Base-by-base conservation (phyloP, 2,797 vertebrate species). In the Australoheros facetus region DNA sequence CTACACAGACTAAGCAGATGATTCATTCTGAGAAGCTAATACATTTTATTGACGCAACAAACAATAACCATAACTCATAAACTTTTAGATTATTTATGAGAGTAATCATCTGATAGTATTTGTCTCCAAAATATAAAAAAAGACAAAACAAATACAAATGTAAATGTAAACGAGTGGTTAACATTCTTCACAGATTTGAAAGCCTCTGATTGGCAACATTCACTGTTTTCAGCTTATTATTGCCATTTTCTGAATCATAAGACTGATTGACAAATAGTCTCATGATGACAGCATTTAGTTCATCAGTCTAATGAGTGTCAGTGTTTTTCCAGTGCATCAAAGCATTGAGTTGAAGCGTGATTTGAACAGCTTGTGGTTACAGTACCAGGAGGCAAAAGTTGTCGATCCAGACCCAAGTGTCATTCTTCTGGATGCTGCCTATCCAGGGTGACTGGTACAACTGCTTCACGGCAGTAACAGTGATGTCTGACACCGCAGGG, bases 351-450 rank as follows among this genome's bases (percentile, higher is more conserved):
- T 32, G 7, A 72, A 21, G 10, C 1, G 5, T 57, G 10, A 70
- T 55, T 64, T 26, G 26, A 79, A 56, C 26, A 23, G 53, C 1
- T 28, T 0, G 4, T 71, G 30, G 42, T 37, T 53, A 70, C 51
- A 39, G 54, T 96, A 99, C 98, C 96, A 99, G 92, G 83, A 99
- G 95, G 86, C 96, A 95, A 92, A 99, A 97, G 93, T 97, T 98
- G 92, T 99, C 98, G 45, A 98, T 86, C 98, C 98, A 99, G 48
- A 94, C 95, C 93, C 96, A 98, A 87, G 96, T 91, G 87, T 98
- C 96, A 37, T 73, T 77, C 11, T 84, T 89, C 42, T 91, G 85
- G 82, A 99, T 56, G 70, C 92, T 95, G 71, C 98, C 98, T 87
- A 96, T 96, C 98, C 98, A 99, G 28, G 97, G 97, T 1, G 95